These are phyloP conservation scores for Sclerurus mexicanus DNA, from an alignment of 2,113 vertebrate genomes.

Conservation along the genomic window DNA sequence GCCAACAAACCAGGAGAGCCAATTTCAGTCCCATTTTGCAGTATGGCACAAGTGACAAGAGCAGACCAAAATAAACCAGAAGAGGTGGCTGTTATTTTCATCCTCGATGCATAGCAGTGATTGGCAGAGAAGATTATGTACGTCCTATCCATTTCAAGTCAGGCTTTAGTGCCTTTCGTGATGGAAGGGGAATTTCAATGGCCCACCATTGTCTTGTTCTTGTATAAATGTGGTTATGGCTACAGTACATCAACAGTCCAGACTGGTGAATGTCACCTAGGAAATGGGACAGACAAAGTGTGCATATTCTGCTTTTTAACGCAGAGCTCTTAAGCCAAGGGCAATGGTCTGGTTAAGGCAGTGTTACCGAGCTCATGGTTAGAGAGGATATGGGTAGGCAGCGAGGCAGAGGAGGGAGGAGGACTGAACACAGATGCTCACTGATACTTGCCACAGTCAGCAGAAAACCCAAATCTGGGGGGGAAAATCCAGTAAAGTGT, in stretches of 20 bases:
- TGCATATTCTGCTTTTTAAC: not conserved
- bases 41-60: slow-evolving; percentile 13
- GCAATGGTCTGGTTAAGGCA: not conserved
- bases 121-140: not conserved
- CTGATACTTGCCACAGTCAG: not conserved
- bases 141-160: not conserved
- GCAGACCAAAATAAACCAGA: not conserved
- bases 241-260: not conserved
- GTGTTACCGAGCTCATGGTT: not conserved
- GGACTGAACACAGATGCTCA: not conserved
- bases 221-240: not conserved
- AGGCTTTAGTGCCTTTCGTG: not conserved
- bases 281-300: not conserved
- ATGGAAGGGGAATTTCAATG: not conserved
- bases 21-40: slow-evolving; percentile 20
- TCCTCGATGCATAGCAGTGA: not conserved
- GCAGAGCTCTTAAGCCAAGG: not conserved
- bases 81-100: not conserved
- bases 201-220: not conserved
- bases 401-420: not conserved
- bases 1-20: not conserved
- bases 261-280: not conserved
- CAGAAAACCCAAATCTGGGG: not conserved
- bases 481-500: not conserved
- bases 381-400: not conserved